These are phyloP conservation scores for Drosophila phalerata DNA, from an alignment of 2,888 invertebrate genomes.

Conservation along the genomic window DNA sequence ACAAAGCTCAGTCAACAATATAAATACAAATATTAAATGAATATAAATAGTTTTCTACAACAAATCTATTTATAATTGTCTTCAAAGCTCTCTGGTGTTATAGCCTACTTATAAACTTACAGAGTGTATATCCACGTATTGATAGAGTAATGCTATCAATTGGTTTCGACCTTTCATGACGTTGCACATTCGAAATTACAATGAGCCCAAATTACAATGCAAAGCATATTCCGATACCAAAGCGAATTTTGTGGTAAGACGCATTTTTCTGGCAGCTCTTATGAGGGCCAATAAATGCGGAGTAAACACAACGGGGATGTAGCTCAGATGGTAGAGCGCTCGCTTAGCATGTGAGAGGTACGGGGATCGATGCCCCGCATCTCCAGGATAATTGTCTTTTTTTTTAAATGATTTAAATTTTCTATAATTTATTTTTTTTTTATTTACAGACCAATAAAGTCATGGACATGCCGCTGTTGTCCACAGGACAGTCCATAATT, in stretches of 20 bases:
- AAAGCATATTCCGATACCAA: constrained; percentile 19
- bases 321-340: constrained; percentile 86
- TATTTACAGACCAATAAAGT: constrained; percentile 86
- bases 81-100: constrained; percentile 4
- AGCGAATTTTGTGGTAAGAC: constrained; percentile 2
- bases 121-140: background rate
- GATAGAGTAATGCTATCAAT: constrained; percentile 7
- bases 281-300: constrained; percentile 24
- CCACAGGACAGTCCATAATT: constrained; percentile 89
- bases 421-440: background rate
- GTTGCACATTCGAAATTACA: constrained; percentile 35
- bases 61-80: constrained; percentile 56
- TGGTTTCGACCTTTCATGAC: constrained; percentile 26
- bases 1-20: background rate
- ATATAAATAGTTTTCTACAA: constrained; percentile 42
- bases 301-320: constrained; percentile 81
- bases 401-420: background rate
- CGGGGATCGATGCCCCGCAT: constrained; percentile 86
- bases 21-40: background rate
- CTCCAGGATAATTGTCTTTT: constrained; percentile 73
- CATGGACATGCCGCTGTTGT: constrained; percentile 85
- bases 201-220: constrained; percentile 41
- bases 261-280: constrained; percentile 18
- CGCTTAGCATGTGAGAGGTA: constrained; percentile 86
- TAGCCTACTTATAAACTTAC: constrained; percentile 4